Conservation (phyloP, 2,888 invertebrate species). For the Crioceris asparagi region DNA sequence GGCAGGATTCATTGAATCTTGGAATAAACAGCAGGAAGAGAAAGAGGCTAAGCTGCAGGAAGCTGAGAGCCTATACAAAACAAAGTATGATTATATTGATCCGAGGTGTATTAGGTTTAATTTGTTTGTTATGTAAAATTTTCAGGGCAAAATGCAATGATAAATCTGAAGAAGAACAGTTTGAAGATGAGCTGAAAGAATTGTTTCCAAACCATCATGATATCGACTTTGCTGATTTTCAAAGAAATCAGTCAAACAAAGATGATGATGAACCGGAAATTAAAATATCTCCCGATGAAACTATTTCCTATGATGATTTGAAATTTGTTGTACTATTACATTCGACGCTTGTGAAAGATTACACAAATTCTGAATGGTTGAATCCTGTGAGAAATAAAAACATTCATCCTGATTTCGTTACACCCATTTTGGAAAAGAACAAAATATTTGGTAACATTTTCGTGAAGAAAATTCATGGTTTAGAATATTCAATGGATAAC, state of each 20-base stretch:
- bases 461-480: constrained; percentile 40
- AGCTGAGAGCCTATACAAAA: constrained; percentile 67
- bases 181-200: constrained; percentile 51
- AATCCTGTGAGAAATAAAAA: constrained; percentile 34
- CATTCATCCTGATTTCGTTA: constrained; percentile 35
- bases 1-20: constrained; percentile 53
- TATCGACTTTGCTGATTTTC: constrained; percentile 59
- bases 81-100: constrained; percentile 47
- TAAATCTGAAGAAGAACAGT: constrained; percentile 58
- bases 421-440: constrained; percentile 49
- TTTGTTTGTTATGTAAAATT: constrained; percentile 10
- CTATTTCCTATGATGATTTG: constrained; percentile 45
- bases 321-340: constrained; percentile 51
- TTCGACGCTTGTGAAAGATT: constrained; percentile 45
- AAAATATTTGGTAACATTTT: constrained; percentile 47
- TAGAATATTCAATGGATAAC: constrained; percentile 45
- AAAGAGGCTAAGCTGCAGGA: constrained; percentile 57
- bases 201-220: constrained; percentile 61
- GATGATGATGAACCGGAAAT: constrained; percentile 19
- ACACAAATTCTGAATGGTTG: constrained; percentile 52
- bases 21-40: constrained; percentile 66
- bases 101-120: too few relatives aligned
- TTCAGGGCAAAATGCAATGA: constrained; percentile 51
- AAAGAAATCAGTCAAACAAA: constrained; percentile 18
- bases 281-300: constrained; percentile 16